phyloP scores from a whole-genome alignment of 2,113 vertebrate species.

The Rhineura floridana region DNA sequence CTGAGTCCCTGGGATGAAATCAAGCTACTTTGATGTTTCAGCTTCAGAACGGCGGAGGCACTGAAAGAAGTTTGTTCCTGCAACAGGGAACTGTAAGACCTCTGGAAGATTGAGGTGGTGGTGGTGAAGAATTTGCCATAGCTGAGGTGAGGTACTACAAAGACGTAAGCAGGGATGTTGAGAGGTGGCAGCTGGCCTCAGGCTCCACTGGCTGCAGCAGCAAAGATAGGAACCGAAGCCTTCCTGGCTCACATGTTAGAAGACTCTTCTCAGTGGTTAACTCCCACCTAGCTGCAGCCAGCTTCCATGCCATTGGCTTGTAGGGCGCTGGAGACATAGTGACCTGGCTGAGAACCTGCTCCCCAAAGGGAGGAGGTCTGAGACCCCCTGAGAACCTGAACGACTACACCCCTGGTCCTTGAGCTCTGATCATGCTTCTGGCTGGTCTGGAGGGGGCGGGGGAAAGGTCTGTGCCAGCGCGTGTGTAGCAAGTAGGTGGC shows the following conservation, averaged over 20 bases:
- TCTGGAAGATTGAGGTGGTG: not conserved
- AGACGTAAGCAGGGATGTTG: too few relatives aligned
- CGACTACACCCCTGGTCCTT: too few relatives aligned
- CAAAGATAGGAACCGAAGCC: not conserved
- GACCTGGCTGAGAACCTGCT: too few relatives aligned
- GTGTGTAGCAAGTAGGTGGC: too few relatives aligned
- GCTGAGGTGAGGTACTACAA: not conserved
- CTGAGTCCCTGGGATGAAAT: not conserved
- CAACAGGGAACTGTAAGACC: not conserved
- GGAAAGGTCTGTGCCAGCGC: too few relatives aligned
- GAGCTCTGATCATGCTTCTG: not conserved
- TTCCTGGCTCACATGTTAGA: not conserved
- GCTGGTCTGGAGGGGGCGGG: too few relatives aligned
- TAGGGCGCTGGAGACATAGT: too few relatives aligned
- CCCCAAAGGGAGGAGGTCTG: too few relatives aligned
- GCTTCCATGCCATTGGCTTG: too few relatives aligned
- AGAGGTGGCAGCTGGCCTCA: not conserved
- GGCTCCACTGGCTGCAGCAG: not conserved
- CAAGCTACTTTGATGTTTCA: not conserved
- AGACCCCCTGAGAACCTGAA: too few relatives aligned
- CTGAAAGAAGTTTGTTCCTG: not conserved
- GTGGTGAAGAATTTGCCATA: not conserved
- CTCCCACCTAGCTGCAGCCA: too few relatives aligned
- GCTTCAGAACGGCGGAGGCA: not conserved
- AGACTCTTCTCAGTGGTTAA: too few relatives aligned